These are phyloP conservation scores for Nebria brevicollis DNA, from an alignment of 2,888 invertebrate genomes.

Conservation along the genomic window DNA sequence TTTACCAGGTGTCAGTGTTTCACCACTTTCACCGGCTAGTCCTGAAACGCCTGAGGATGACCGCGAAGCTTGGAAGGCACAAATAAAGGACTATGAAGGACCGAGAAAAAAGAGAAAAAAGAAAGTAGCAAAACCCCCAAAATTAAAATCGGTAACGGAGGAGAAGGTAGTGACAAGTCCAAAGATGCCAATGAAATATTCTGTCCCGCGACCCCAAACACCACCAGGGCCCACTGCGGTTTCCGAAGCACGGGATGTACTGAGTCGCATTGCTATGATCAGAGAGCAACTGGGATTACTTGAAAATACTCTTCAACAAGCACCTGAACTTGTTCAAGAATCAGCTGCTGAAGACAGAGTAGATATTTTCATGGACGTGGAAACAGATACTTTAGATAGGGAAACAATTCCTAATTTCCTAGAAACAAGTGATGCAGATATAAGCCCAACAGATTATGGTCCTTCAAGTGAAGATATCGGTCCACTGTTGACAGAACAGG, in stretches of 20 bases:
- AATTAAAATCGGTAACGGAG: neutral
- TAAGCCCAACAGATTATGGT: neutral
- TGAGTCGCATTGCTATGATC: neutral
- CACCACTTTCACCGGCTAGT: constrained; percentile 15
- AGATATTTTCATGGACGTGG: neutral
- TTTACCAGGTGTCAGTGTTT: neutral
- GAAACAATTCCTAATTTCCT: neutral
- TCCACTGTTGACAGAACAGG: neutral
- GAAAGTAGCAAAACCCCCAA: neutral
- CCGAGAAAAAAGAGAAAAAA: neutral
- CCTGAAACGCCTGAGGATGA: constrained; percentile 22
- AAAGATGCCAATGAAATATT: neutral
- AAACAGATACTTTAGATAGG: neutral
- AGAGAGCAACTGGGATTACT: neutral
- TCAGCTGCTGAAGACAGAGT: neutral
- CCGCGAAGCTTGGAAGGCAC: constrained; percentile 15
- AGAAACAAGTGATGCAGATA: neutral
- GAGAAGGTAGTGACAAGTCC: neutral
- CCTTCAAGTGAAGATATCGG: neutral
- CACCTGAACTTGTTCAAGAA: neutral
- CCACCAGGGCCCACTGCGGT: neutral
- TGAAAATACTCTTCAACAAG: neutral
- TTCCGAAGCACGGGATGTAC: neutral
- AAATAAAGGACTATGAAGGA: constrained; percentile 12
- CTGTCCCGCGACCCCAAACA: neutral